These are phyloP conservation scores for Agapornis roseicollis DNA, from an alignment of 2,113 vertebrate genomes.

Conservation along the genomic window DNA sequence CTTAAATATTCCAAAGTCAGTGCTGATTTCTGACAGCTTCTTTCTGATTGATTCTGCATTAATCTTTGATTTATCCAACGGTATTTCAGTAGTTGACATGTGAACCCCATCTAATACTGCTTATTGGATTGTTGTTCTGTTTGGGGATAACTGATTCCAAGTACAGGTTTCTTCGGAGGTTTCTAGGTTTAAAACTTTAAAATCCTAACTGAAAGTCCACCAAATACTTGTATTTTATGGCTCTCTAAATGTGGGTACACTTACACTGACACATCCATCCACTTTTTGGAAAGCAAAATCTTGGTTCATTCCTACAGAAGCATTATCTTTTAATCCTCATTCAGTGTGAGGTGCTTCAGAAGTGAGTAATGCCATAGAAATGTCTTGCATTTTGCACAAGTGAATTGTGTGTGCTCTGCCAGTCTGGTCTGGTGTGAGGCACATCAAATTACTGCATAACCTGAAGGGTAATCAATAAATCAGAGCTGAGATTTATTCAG, in stretches of 20 bases:
- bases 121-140: background rate
- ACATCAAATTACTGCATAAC: background rate
- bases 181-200: background rate
- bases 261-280: background rate
- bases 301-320: background rate
- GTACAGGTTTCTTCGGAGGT: background rate
- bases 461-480: background rate
- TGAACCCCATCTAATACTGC: background rate
- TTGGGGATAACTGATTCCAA: background rate
- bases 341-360: background rate
- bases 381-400: background rate
- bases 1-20: background rate
- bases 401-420: background rate
- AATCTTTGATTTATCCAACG: background rate
- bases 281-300: background rate
- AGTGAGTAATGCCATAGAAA: background rate
- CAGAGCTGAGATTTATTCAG: background rate
- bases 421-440: background rate
- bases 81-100: background rate
- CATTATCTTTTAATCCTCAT: background rate
- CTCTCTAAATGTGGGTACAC: background rate
- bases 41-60: background rate
- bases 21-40: background rate
- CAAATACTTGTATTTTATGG: background rate
- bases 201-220: background rate